Conservation (phyloP, 2,113 vertebrate species). For the Acrocephalus arundinaceus region DNA sequence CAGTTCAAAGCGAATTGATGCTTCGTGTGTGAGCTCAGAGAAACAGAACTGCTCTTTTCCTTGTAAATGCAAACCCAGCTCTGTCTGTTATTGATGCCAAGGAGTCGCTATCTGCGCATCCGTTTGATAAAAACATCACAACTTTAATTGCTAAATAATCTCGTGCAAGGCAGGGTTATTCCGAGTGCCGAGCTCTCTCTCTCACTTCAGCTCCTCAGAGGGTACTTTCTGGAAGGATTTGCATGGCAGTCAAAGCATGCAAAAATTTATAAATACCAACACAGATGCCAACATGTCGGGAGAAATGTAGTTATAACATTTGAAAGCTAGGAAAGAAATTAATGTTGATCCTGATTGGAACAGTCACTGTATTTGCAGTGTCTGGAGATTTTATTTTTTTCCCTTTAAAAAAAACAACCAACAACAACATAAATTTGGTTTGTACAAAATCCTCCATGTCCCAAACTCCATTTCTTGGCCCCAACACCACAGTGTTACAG, state of each 20-base stretch:
- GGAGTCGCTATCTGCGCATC: not conserved
- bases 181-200: not conserved
- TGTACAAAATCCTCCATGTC: not conserved
- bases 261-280: constrained; percentile 59
- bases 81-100: not conserved
- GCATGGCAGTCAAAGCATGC: constrained; percentile 51
- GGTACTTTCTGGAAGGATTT: constrained; percentile 41
- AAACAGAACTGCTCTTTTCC: not conserved
- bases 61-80: not conserved
- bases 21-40: not conserved
- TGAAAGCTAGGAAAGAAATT: constrained; percentile 52
- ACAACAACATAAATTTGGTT: not conserved
- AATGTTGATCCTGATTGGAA: constrained; percentile 56
- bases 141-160: constrained; percentile 41
- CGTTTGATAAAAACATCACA: not conserved
- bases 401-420: not conserved
- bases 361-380: constrained; percentile 14
- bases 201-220: constrained; percentile 48
- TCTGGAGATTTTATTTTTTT: not conserved
- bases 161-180: constrained; percentile 20
- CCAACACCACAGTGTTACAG: not conserved
- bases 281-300: constrained; percentile 53
- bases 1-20: not conserved
- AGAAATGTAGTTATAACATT: constrained; percentile 32
- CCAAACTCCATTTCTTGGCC: constrained; percentile 13